Evolutionary conservation across 2,797 vertebrate species (phyloP).

Genomic region (Champsocephalus esox): DNA sequence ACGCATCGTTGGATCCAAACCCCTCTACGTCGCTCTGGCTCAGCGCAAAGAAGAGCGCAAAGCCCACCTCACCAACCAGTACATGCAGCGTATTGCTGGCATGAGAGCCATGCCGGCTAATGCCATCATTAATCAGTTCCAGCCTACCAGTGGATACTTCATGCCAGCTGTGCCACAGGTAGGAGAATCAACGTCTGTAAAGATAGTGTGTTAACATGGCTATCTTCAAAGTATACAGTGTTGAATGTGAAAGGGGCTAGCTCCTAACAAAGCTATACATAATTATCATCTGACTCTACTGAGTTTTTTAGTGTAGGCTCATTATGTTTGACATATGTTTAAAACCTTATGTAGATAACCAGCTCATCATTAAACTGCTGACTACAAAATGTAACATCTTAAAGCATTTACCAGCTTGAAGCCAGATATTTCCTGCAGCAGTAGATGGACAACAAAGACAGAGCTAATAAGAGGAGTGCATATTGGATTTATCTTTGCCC

Average conservation of each 20-base stretch:
- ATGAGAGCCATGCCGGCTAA: constrained; percentile 98
- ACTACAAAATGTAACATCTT: not conserved
- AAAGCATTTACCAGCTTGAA: not conserved
- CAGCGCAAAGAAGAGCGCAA: constrained; percentile 98
- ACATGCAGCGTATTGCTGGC: constrained; percentile 98
- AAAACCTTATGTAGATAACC: accelerated
- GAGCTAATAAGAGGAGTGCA: not conserved
- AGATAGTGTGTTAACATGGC: not conserved
- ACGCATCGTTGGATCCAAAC: constrained; percentile 98
- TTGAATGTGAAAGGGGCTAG: too few species aligned
- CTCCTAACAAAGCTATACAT: not conserved
- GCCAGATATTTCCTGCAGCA: not conserved
- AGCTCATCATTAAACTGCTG: not conserved
- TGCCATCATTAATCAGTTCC: constrained; percentile 98
- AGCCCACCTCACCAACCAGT: constrained; percentile 98
- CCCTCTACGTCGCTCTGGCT: constrained; percentile 95
- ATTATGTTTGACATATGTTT: not conserved
- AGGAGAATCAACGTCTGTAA: constrained; percentile 21
- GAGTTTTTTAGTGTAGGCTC: not conserved
- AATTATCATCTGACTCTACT: not conserved
- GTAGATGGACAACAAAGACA: not conserved
- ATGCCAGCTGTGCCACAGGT: constrained; percentile 95
- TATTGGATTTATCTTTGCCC: not conserved
- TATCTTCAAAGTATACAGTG: not conserved
- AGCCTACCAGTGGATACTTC: constrained; percentile 96